Base-by-base conservation (phyloP, 2,113 vertebrate species). In the Thunnus maccoyii region DNA sequence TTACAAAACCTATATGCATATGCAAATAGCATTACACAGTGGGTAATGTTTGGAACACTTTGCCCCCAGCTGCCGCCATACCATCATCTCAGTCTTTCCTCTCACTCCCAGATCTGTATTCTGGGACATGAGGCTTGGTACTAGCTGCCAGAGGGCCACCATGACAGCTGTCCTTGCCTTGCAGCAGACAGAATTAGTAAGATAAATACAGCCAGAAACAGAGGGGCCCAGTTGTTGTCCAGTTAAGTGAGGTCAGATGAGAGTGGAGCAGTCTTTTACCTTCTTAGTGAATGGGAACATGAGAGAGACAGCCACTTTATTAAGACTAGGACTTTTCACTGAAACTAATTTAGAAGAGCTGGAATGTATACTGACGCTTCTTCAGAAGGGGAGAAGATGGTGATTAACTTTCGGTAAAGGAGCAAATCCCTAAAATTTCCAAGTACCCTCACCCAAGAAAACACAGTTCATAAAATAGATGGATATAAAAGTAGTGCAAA, bases 131-230 rank as follows among this genome's bases (percentile, higher is more conserved):
- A 41, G 65, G 57, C 50, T 75, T 66, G 80, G 61, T 65, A 10
- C 64, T 36, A 14, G 58, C 55, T 74, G 76, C 68, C 84, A 86
- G 75, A 66, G 60, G 64, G 80, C 68, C 66, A 75, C 30, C 80
- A 64, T 76, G 75, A 86, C 92, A 94, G 93, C 91, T 92, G 93
- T 83, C 76, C 41, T 69, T 80, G 83, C 61, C 87, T 61, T 82
- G 81, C 67, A 76, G 55, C 64, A 70, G 88, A 90, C 78, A 86
- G 84, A 93, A 89, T 94, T 93, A 90, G 86, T 70, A 44, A 60
- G 85, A 87, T 91, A 87, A 88, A 89, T 52, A 46, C 15, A 73
- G 77, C 68, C 82, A 77, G 71, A 80, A 88, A 91, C 91, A 85
- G 80, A 88, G 74, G 67, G 81, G 86, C 70, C 83, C 68, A 73